Evolutionary conservation across 1,140 invertebrate species (phyloP).

Genomic region (Zaprionus gabonicus): DNA sequence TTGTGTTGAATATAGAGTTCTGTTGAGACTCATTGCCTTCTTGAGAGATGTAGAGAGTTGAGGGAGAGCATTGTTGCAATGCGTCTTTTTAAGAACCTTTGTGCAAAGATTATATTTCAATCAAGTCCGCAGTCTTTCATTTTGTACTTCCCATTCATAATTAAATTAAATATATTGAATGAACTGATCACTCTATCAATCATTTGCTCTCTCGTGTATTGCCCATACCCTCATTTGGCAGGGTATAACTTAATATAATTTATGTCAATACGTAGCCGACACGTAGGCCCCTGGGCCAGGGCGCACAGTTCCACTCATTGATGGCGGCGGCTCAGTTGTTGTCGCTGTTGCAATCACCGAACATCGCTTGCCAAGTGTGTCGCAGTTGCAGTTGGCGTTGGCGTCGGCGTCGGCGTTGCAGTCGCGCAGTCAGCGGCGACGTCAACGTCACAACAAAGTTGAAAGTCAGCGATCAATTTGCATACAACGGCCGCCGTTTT

Average conservation of each 20-base stretch:
- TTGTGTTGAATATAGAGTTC: no score
- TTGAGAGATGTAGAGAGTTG: no score
- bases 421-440: conserved; percentile 6
- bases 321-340: conserved; percentile 52
- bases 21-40: no score
- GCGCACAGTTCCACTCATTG: conserved; percentile 69
- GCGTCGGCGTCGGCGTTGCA: conserved; percentile 48
- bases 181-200: neutral
- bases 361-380: conserved; percentile 78
- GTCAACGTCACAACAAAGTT: conserved; percentile 51
- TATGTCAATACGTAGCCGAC: conserved; percentile 69
- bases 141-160: no score
- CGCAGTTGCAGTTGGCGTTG: conserved; percentile 21
- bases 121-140: no score
- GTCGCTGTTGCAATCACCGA: conserved; percentile 70
- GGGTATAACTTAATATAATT: conserved; percentile 62
- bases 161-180: neutral
- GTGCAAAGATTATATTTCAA: no score
- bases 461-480: conserved; percentile 70
- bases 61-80: no score
- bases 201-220: conserved; percentile 2
- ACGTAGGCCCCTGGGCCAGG: conserved; percentile 63
- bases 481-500: conserved; percentile 77
- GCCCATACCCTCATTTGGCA: neutral
- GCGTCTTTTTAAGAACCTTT: no score